Evolutionary conservation across 2,797 vertebrate species (phyloP).

Genomic region (Danio albolineatus): DNA sequence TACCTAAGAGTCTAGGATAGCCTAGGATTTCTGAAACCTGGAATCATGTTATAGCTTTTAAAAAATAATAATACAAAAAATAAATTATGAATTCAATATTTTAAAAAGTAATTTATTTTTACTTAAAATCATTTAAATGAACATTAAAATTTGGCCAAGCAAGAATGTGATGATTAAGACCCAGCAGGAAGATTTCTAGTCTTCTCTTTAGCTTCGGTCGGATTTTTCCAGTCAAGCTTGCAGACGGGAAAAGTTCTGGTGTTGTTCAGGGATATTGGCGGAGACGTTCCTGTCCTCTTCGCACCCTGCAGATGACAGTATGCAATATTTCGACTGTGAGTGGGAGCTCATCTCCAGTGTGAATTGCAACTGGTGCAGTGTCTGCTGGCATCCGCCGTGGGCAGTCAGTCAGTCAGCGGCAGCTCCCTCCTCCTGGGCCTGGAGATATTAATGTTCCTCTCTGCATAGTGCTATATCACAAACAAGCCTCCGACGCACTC

Average conservation of each 20-base stretch:
- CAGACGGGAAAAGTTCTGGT: neutral
- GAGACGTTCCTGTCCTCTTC: slow-evolving; percentile 19
- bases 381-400: neutral
- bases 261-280: slow-evolving; percentile 10
- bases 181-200: neutral
- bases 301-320: slow-evolving; percentile 24
- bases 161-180: neutral
- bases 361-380: slow-evolving; percentile 6
- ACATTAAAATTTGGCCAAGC: neutral
- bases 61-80: neutral
- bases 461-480: slow-evolving; percentile 47
- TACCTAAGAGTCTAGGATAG: too few relatives aligned
- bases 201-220: neutral
- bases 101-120: neutral
- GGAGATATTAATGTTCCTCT: slow-evolving; percentile 39
- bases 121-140: neutral
- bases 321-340: slow-evolving; percentile 28
- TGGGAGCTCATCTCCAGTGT: slow-evolving; percentile 5
- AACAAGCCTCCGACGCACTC: slow-evolving; percentile 37
- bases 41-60: neutral
- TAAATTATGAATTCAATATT: neutral
- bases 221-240: neutral
- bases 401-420: slow-evolving; percentile 26
- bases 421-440: slow-evolving; percentile 37
- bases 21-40: too few relatives aligned